Base-by-base conservation (phyloP, 2,113 vertebrate species). In the Mastomys natalensis region DNA sequence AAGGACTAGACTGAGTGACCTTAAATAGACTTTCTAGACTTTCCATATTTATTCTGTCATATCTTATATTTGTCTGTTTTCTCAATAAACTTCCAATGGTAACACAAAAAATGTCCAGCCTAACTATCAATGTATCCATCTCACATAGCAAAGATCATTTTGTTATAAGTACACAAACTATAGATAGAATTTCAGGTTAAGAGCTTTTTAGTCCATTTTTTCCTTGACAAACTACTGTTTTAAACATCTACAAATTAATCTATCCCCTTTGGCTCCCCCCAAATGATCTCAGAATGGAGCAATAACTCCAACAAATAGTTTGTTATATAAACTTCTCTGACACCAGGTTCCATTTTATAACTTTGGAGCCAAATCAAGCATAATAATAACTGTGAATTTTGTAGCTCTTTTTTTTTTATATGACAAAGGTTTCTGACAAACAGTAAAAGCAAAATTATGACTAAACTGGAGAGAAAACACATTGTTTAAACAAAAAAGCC, bases 361-460 rank as follows among this genome's bases (percentile, higher is more conserved):
- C 48, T 82, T 95, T 26, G 37, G 19, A 95, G 37, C 37, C 78
- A 43, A 90, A 94, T 74, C 68, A 43, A 94, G 62, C 17, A 86
- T 60, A 93, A 82, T 19, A 72, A 40, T 84, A 77, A 73, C 55
- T 87, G 11, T 91, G 86, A 92, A 87, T 93, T 95, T 55, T 51
- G 11, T 87, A 87, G 76, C 34, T 72, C 77, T 93, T 78, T 72
- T 76, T 87, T 95, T 53, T 51, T 51, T 51, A 80, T 66, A 74
- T 80, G 73, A 80, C 45, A 92, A 76, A 72, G 4, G 37, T 95
- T 26, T 95, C 70, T 92, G 70, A 84, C 21, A 85, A 84, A 74
- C 81, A 95, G 22, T 24, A 95, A 96, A 84, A 90, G 85, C 37
- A 91, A 64, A 78, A 64, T 87, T 90, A 90, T 85, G 58, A 97